Evolutionary conservation across 2,888 invertebrate species (phyloP), one percentile per base, ranked within the genome.

Genomic region (Agrochola circellaris): DNA sequence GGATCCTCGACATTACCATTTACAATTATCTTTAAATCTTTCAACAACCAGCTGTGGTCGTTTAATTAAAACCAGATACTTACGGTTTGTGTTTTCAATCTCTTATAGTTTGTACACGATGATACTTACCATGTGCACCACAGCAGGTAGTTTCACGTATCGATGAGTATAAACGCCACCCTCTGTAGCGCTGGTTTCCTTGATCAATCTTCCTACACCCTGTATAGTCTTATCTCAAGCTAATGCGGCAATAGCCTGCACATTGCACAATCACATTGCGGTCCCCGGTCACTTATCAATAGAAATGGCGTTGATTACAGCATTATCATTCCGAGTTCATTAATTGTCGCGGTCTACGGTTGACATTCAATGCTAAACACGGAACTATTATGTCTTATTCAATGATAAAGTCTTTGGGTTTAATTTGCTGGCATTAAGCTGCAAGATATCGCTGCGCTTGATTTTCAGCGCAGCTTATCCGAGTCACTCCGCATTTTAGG

Each of bases 21-120:
- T 64, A 75, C 56, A 82, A 80, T 82, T 45, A 70, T 74, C 69
- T 84, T 79, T 70, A 84, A 84, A 80, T 82, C 61, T 67, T 66
- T 65, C 30, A 64, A 45, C 56, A 64, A 23, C 67, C 73, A 51
- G 67, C 62, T 73, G 56, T 61, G 58, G 56, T 56, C 56, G 9
- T 79, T 84, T 79, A 79, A 82, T 82, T 84, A 84, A 79, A 84
- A 54, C 38, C 56, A 51, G 60, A 69, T 51, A 51, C 23, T 51
- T 23, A 51, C 20, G 51, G 51, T 51, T 51, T 51, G 51, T 48
- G 7, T 20, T 51, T 45, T 51, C 20, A 51, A 51, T 51, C 7
- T 51, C 48, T 20, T 20, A 8, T 8, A 51, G 20, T 20, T 51
- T 20, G 2, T 51, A 51, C 20, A 51, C 2, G 8, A 51, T 51